A percentile compares a stretch with the other conserved stretches of the same genome.
Evolutionary conservation across 2,113 vertebrate species (phyloP).

Genomic region (Tachycineta bicolor): DNA sequence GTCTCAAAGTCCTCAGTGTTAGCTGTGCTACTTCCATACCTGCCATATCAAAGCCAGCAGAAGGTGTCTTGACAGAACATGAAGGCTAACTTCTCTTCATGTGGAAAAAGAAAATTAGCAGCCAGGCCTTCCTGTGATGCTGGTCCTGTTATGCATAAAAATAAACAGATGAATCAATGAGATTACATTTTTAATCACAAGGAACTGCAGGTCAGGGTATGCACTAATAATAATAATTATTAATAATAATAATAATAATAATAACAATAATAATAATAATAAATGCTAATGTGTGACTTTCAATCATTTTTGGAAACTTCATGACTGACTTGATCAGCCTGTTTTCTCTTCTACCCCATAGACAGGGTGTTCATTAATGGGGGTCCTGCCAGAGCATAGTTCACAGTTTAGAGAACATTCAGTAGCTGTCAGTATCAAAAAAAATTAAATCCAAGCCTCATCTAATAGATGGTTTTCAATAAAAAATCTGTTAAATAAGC

Average conservation of each 20-base stretch:
- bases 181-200: not conserved
- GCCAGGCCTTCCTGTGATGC: not conserved
- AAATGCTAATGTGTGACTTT: not conserved
- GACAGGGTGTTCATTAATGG: not conserved
- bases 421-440: not conserved
- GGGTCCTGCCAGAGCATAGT: not conserved
- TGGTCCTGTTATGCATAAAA: not conserved
- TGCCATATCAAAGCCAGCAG: not conserved
- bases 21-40: not conserved
- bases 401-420: not conserved
- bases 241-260: not conserved
- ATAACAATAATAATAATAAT: too few relatives aligned
- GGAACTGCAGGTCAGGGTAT: not conserved
- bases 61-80: not conserved
- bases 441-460: not conserved
- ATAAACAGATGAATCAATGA: not conserved
- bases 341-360: not conserved
- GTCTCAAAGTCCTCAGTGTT: not conserved
- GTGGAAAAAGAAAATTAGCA: not conserved
- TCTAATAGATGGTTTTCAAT: not conserved
- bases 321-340: not conserved
- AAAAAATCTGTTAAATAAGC: conserved; percentile 23
- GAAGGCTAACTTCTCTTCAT: not conserved
- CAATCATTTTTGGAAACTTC: not conserved
- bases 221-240: not conserved